phyloP scores from a whole-genome alignment of 2,888 invertebrate species.

The Hoplodrina blanda region DNA sequence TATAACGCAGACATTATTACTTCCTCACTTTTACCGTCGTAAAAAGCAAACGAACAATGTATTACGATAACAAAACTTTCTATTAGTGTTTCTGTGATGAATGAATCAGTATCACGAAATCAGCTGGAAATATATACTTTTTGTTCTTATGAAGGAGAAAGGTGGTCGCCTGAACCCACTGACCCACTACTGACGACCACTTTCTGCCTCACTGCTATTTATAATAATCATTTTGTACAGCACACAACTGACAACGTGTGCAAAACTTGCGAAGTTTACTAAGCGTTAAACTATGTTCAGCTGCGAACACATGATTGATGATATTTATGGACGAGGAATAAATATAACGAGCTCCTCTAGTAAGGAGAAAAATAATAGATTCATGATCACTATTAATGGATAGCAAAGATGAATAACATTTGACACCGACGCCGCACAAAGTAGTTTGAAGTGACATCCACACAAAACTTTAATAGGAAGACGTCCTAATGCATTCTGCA shows the following conservation, averaged over 20 bases:
- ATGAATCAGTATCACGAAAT: conserved; percentile 75
- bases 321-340: conserved; percentile 6
- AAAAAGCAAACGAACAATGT: conserved; percentile 63
- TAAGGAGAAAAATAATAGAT: conserved; percentile 15
- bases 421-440: background rate
- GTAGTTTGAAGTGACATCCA: background rate
- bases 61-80: conserved; percentile 68
- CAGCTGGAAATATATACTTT: conserved; percentile 67
- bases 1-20: conserved; percentile 44
- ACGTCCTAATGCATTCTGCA: background rate
- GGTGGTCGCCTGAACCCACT: conserved; percentile 82
- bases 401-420: conserved; percentile 4
- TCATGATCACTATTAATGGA: conserved; percentile 8
- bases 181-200: conserved; percentile 80
- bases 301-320: conserved; percentile 36
- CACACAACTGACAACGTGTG: conserved; percentile 29
- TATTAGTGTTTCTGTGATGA: conserved; percentile 60
- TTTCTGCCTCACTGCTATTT: conserved; percentile 81
- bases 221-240: conserved; percentile 60
- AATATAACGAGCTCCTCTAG: conserved; percentile 1
- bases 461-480: background rate
- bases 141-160: conserved; percentile 78
- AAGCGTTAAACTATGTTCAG: conserved; percentile 8
- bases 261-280: conserved; percentile 12
- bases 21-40: conserved; percentile 57